These are phyloP conservation scores for Malurus splendens DNA, from an alignment of 2,797 vertebrate species.

Conservation along the genomic window DNA sequence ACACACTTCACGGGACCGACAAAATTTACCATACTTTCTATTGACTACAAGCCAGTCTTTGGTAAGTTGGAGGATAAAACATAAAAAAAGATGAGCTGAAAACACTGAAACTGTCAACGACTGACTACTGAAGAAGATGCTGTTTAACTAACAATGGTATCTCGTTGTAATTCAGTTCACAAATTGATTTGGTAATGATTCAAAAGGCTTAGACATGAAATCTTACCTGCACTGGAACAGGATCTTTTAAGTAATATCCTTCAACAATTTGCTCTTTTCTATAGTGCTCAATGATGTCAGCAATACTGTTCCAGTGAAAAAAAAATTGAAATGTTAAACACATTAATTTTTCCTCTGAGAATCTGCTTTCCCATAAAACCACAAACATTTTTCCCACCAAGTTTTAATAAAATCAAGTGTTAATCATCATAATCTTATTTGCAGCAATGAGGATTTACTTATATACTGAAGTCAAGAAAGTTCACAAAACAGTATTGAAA, in stretches of 20 bases:
- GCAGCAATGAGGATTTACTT: not conserved
- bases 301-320: conserved; percentile 81
- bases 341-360: not conserved
- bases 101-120: not conserved
- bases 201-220: not conserved
- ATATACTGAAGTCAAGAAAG: not conserved
- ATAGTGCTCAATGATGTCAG: conserved; percentile 97
- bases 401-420: not conserved
- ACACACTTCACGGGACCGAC: not conserved
- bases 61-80: not conserved
- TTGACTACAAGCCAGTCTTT: not conserved
- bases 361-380: not conserved
- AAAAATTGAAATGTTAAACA: conserved; percentile 27
- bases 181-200: not conserved
- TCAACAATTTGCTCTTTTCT: conserved; percentile 98
- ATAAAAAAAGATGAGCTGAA: not conserved
- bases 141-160: not conserved
- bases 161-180: not conserved
- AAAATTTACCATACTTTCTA: not conserved
- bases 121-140: not conserved
- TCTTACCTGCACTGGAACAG: conserved; percentile 92
- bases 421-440: not conserved
- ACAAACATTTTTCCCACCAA: not conserved
- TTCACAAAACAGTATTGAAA: not conserved
- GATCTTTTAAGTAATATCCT: conserved; percentile 93